These are phyloP conservation scores for Petrocephalus microphthalmus DNA, from an alignment of 2,113 vertebrate species.

Conservation along the genomic window DNA sequence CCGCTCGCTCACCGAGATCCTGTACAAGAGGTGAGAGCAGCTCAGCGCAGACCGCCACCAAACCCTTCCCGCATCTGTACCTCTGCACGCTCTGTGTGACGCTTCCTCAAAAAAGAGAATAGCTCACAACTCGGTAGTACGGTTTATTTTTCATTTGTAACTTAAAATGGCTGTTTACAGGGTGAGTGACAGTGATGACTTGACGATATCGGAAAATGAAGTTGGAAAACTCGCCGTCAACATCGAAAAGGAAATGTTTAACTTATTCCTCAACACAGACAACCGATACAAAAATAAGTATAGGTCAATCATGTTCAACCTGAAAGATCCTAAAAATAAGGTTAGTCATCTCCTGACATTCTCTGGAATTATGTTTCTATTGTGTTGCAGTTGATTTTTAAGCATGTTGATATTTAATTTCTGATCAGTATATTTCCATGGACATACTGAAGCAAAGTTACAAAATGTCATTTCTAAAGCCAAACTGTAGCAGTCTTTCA, in stretches of 20 bases:
- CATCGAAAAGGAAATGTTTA: constrained; percentile 97
- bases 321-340: constrained; percentile 98
- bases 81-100: not conserved
- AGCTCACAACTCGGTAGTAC: not conserved
- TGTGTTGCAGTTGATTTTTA: not conserved
- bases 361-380: not conserved
- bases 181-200: constrained; percentile 89
- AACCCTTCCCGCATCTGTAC: not conserved
- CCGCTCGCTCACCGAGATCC: constrained; percentile 89
- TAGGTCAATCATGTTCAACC: constrained; percentile 94
- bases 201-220: constrained; percentile 84
- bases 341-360: constrained; percentile 53
- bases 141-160: not conserved
- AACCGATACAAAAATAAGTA: constrained; percentile 98
- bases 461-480: not conserved
- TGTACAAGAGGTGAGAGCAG: constrained; percentile 84
- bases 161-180: constrained; percentile 46
- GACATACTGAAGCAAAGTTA: not conserved
- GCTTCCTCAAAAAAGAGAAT: not conserved
- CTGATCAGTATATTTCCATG: not conserved
- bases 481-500: not conserved
- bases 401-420: not conserved
- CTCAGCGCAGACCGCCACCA: not conserved
- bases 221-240: constrained; percentile 76
- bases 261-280: constrained; percentile 83